Percentiles rank a stretch among this genome's conserved stretches.
Conservation (phyloP, 2,888 invertebrate species). For the Tortrix viridana region DNA sequence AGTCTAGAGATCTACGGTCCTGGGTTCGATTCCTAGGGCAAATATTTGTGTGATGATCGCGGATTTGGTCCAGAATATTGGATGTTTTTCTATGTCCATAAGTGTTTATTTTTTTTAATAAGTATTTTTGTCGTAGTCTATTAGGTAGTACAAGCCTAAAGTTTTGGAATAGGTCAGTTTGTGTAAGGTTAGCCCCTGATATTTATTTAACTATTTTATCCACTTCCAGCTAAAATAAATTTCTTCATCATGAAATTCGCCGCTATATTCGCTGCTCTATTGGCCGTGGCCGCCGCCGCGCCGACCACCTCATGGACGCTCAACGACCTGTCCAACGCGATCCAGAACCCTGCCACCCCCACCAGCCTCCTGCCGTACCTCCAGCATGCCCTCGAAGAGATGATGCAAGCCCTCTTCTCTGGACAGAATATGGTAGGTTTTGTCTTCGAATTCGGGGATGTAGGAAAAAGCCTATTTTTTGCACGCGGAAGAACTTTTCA, state of each 20-base stretch:
- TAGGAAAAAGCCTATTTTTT: too few relatives aligned
- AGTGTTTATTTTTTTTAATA: too few relatives aligned
- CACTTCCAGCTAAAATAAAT: constrained; percentile 20
- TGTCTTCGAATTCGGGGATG: not conserved
- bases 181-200: too few relatives aligned
- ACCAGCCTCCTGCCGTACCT: constrained; percentile 55
- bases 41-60: too few relatives aligned
- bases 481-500: too few relatives aligned
- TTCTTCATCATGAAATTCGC: constrained; percentile 64
- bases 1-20: too few relatives aligned
- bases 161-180: too few relatives aligned
- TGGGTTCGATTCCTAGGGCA: too few relatives aligned
- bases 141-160: too few relatives aligned
- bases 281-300: constrained; percentile 48
- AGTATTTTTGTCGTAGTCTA: too few relatives aligned
- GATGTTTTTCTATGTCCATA: too few relatives aligned
- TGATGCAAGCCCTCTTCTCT: constrained; percentile 54
- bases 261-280: constrained; percentile 59
- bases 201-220: not conserved
- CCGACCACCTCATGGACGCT: constrained; percentile 55
- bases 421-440: constrained; percentile 55
- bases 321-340: constrained; percentile 55
- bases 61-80: too few relatives aligned
- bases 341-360: constrained; percentile 55
- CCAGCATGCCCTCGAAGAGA: constrained; percentile 55